Evolutionary conservation across 1,140 invertebrate genomes (phyloP), one percentile per base, ranked within the genome.

Genomic region (Drosophila leontia): DNA sequence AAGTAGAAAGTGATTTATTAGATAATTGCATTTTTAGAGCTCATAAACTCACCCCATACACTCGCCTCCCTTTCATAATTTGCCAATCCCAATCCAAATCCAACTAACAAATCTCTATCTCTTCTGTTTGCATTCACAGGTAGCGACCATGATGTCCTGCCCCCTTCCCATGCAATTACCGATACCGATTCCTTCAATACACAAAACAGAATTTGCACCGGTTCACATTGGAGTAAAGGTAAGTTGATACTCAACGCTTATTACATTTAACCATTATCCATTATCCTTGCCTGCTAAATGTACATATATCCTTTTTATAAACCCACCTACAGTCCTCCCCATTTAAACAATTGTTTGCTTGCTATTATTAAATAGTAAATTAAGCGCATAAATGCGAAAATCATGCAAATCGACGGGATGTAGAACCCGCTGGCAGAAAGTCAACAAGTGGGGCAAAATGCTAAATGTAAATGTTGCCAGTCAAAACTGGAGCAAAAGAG

Each of bases 71-170:
- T 29, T 29, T 15, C 23, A 26, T 45, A 58, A 60, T 32, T 35
- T 37, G n/a, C 23, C 34, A 45, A 47, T 63, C 63, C 75, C 15
- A 53, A 61, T 68, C 55, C 60, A 23, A 57, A 68, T 68, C 55
- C 60, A 50, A 63, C 80, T 84, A 88, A 84, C 77, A 56, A 23
- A n/a, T 67, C 59, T 58, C 56, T 63, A 48, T 78, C 78, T 58
- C 61, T 57, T 57, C 56, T 72, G 69, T 78, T 82, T 83, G 39
- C 65, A 68, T 87, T 79, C 67, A 71, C 93, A 95, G 94, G 94
- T 94, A 93, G 93, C 94, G 94, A 92, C 93, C 94, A 95, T 95
- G 94, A 95, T 95, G 94, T 95, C 94, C 94, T 95, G 94, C 93
- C 94, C 94, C 86, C 91, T 95, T 78, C 94, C 94, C 91, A 93